These are phyloP conservation scores for Urocitellus parryii DNA, from an alignment of 2,113 vertebrate genomes.

Conservation along the genomic window DNA sequence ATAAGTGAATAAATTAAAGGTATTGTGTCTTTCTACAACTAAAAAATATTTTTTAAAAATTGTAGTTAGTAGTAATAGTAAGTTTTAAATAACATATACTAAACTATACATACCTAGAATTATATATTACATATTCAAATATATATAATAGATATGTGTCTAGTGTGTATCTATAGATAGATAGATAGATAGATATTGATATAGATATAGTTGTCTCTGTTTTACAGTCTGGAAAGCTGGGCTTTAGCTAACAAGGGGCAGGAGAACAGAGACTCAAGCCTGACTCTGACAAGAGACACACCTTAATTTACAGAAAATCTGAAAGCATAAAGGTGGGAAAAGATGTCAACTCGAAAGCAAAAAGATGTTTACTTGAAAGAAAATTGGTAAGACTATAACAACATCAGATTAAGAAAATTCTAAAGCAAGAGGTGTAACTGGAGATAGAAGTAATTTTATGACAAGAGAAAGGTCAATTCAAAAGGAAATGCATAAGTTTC, in stretches of 20 bases:
- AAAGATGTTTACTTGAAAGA: background rate
- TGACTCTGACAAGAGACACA: background rate
- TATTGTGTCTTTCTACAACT: no score
- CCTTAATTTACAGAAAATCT: conserved; percentile 34
- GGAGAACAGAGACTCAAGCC: background rate
- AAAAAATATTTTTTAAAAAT: no score
- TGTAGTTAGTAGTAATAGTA: background rate
- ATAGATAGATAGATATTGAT: no score
- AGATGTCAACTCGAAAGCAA: background rate
- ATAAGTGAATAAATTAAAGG: no score
- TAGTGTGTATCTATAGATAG: no score
- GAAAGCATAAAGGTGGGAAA: background rate
- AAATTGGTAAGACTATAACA: background rate
- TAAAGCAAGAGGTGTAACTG: background rate
- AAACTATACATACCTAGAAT: background rate
- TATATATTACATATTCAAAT: background rate
- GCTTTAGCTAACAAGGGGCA: background rate
- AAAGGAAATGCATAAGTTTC: background rate
- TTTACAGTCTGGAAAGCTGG: background rate
- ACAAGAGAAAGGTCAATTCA: background rate
- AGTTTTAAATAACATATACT: background rate
- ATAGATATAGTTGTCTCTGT: background rate
- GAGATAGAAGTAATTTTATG: background rate
- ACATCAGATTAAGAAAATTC: background rate
- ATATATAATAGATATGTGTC: no score